Conservation (phyloP, 2,113 vertebrate species). For the Hepsetus odoe region DNA sequence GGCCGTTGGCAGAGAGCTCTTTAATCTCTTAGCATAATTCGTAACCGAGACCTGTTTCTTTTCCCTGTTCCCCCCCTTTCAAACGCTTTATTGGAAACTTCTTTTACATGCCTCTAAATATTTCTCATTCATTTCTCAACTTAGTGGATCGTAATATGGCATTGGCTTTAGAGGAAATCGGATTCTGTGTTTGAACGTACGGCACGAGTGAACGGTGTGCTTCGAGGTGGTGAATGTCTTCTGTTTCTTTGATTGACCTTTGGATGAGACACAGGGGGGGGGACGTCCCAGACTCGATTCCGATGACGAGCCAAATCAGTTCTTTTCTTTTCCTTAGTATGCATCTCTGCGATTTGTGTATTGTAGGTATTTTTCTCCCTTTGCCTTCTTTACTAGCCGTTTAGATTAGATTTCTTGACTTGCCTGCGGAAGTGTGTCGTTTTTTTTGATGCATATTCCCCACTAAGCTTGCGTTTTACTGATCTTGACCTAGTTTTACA, state of each 20-base stretch:
- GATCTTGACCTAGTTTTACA: constrained; percentile 75
- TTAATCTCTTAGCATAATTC: constrained; percentile 32
- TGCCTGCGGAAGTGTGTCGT: constrained; percentile 61
- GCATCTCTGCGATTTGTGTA: constrained; percentile 63
- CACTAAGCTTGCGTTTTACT: constrained; percentile 74
- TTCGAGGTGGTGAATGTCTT: constrained; percentile 42
- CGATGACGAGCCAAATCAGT: constrained; percentile 29
- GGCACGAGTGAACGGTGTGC: constrained; percentile 37
- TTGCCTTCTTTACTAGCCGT: constrained; percentile 50
- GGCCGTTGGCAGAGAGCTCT: constrained; percentile 44
- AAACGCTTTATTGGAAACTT: constrained; percentile 32
- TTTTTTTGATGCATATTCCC: constrained; percentile 55
- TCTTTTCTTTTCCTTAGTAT: constrained; percentile 58
- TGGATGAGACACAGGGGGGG: constrained; percentile 16
- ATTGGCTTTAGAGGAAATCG: constrained; percentile 46
- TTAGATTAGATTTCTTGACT: constrained; percentile 60
- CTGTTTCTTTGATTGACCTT: constrained; percentile 27
- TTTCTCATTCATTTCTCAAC: constrained; percentile 43
- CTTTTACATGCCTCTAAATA: constrained; percentile 43
- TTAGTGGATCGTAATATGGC: constrained; percentile 35
- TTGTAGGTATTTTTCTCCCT: constrained; percentile 51
- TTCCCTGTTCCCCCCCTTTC: constrained; percentile 40
- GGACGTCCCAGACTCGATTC: constrained; percentile 11
- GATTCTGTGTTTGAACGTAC: constrained; percentile 45
- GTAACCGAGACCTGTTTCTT: constrained; percentile 46